Base-by-base conservation (phyloP, 2,888 invertebrate species). In the Rugalucina vietnamica region DNA sequence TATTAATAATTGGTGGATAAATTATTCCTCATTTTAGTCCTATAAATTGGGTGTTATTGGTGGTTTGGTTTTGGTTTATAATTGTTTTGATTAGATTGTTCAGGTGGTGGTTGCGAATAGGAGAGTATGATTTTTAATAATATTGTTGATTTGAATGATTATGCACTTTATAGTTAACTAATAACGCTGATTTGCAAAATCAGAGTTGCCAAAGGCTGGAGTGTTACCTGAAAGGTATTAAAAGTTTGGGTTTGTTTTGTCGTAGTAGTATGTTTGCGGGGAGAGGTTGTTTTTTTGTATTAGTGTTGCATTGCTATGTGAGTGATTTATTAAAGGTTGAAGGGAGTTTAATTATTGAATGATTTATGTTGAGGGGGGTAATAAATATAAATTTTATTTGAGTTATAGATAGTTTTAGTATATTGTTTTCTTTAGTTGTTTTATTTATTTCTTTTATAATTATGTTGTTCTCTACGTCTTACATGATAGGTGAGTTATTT, bases 371-470 rank as follows among this genome's bases (percentile, higher is more conserved):
- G 4, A 54, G 21, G 8, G 54, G 14, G n/a, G 54, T 18, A 21
- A 4, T 54, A n/a, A n/a, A 21, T 18, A 14, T 54, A 4, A 54
- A n/a, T 8, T 65, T 65, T 65, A 14, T 21, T 4, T 34, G 32
- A 34, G 21, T 65, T 65, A 34, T 65, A 34, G 65, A 65, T 65
- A 29, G 65, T 10, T 29, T 34, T 5, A 65, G 65, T 18, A 24
- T 65, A 10, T 34, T 29, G 32, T 65, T 65, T 18, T 65, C 65
- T 34, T 65, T 36, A 0, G 77, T 87, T 12, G 95, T 95, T 95
- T 96, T 95, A 94, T 96, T 94, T 96, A 97, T 87, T 96, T 96
- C 82, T 95, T 96, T 91, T 90, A 96, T 96, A 90, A 96, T 97
- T 69, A 95, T 96, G 95, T 96, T 94, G 95, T 97, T 97, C 95